phyloP scores from a whole-genome alignment of 2,888 invertebrate species.

The Pyralis farinalis region DNA sequence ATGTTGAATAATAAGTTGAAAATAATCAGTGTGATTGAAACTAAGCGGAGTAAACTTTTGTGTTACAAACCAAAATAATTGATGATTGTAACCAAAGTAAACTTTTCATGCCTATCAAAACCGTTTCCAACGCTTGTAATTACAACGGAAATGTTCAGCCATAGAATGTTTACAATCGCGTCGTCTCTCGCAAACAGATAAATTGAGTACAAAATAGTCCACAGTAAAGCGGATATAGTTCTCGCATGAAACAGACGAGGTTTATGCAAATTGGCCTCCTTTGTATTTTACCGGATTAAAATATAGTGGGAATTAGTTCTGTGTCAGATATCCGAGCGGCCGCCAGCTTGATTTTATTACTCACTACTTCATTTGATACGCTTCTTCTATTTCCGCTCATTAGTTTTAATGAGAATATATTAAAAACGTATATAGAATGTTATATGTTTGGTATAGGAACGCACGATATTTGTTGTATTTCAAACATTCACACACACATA shows the following conservation, averaged over 20 bases:
- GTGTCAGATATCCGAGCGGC: slow-evolving; percentile 68
- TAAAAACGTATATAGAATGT: slow-evolving; percentile 9
- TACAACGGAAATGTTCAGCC: slow-evolving; percentile 29
- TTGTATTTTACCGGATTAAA: slow-evolving; percentile 77
- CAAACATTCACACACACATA: too few relatives aligned
- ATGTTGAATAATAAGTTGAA: too few relatives aligned
- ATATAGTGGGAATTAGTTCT: slow-evolving; percentile 78
- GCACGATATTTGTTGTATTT: too few relatives aligned
- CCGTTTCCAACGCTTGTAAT: slow-evolving; percentile 16
- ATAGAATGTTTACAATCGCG: slow-evolving; percentile 42
- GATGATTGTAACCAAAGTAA: background rate
- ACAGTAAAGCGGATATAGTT: slow-evolving; percentile 69
- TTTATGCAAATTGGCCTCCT: slow-evolving; percentile 79
- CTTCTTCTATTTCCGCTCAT: slow-evolving; percentile 31
- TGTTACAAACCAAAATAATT: background rate
- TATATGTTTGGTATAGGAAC: background rate
- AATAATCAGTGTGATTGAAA: too few relatives aligned
- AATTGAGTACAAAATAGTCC: slow-evolving; percentile 68
- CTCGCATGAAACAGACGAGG: slow-evolving; percentile 77
- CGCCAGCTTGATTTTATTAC: slow-evolving; percentile 62
- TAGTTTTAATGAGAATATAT: slow-evolving; percentile 30
- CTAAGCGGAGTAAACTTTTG: too few relatives aligned
- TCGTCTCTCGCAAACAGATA: slow-evolving; percentile 57
- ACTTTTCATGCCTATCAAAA: slow-evolving; percentile 7
- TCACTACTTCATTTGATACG: slow-evolving; percentile 52